A percentile compares a stretch with the other conserved stretches of the same genome.
phyloP scores from a whole-genome alignment of 2,888 invertebrate genomes.

The Agonopterix alstromeriana region DNA sequence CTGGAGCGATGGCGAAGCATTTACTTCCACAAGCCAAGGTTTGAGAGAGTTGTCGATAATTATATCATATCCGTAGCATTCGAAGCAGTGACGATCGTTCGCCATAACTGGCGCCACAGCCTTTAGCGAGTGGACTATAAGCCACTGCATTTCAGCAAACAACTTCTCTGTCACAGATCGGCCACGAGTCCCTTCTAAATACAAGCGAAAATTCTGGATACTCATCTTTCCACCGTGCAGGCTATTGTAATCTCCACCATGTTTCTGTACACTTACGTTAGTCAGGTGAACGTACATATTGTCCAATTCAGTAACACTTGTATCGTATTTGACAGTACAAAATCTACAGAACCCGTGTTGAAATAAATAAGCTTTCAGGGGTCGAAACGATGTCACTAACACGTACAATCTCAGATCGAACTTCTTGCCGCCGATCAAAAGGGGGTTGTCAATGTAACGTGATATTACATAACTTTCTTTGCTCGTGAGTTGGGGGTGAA shows the following conservation, averaged over 20 bases:
- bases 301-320: constrained; percentile 90
- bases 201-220: constrained; percentile 92
- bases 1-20: constrained; percentile 95
- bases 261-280: constrained; percentile 98
- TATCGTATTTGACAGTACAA: constrained; percentile 97
- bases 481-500: constrained; percentile 86
- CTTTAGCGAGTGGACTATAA: constrained; percentile 95
- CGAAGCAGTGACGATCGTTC: constrained; percentile 94
- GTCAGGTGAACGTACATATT: constrained; percentile 98
- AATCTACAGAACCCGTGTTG: constrained; percentile 97
- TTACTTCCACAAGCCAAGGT: constrained; percentile 96
- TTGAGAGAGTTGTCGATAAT: constrained; percentile 96
- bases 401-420: constrained; percentile 96
- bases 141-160: constrained; percentile 93
- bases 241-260: constrained; percentile 96
- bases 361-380: constrained; percentile 94
- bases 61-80: constrained; percentile 97
- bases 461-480: constrained; percentile 98
- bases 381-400: constrained; percentile 94
- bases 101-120: constrained; percentile 96
- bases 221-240: constrained; percentile 97
- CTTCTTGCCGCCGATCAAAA: constrained; percentile 97
- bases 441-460: constrained; percentile 95
- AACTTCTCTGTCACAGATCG: constrained; percentile 91
- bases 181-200: constrained; percentile 94